A percentile compares a stretch with the other conserved stretches of the same genome.
Conservation (phyloP, 2,113 vertebrate species). For the Caranx ignobilis region DNA sequence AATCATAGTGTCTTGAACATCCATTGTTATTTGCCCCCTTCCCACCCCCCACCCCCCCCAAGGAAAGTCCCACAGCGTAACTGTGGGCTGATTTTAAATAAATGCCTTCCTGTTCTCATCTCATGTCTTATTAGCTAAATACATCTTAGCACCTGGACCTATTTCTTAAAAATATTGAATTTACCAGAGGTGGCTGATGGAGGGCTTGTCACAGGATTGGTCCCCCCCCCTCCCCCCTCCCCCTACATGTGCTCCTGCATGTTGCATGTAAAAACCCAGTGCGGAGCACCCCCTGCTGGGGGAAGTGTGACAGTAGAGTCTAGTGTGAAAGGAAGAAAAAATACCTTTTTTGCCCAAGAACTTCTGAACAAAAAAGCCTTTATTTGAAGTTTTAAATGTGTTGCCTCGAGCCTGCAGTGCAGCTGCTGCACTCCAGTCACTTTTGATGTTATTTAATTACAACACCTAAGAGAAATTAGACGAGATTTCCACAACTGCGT, state of each 20-base stretch:
- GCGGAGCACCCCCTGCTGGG: constrained; percentile 75
- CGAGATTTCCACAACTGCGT: constrained; percentile 32
- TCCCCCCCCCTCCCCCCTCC: not conserved
- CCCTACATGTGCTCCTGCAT: constrained; percentile 40
- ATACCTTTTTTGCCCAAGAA: constrained; percentile 27
- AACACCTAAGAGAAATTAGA: constrained; percentile 43
- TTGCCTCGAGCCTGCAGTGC: constrained; percentile 58
- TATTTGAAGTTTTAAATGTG: constrained; percentile 37
- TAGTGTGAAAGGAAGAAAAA: constrained; percentile 9
- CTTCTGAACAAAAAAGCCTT: constrained; percentile 48
- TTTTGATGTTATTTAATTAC: constrained; percentile 43
- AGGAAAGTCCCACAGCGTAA: not conserved
- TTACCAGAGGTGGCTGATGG: constrained; percentile 23
- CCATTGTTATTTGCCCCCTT: not conserved
- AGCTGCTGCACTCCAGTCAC: constrained; percentile 33
- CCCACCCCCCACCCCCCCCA: not conserved
- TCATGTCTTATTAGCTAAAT: constrained; percentile 53
- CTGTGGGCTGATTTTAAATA: constrained; percentile 36
- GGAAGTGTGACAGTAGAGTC: constrained; percentile 33
- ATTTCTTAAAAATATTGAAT: constrained; percentile 49
- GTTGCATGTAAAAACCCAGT: constrained; percentile 48
- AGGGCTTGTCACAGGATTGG: constrained; percentile 27
- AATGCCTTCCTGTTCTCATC: constrained; percentile 55
- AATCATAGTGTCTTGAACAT: constrained; percentile 40
- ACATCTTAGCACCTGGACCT: constrained; percentile 72